Evolutionary conservation across 1,140 invertebrate species (phyloP).

Genomic region (Anadara kagoshimensis): DNA sequence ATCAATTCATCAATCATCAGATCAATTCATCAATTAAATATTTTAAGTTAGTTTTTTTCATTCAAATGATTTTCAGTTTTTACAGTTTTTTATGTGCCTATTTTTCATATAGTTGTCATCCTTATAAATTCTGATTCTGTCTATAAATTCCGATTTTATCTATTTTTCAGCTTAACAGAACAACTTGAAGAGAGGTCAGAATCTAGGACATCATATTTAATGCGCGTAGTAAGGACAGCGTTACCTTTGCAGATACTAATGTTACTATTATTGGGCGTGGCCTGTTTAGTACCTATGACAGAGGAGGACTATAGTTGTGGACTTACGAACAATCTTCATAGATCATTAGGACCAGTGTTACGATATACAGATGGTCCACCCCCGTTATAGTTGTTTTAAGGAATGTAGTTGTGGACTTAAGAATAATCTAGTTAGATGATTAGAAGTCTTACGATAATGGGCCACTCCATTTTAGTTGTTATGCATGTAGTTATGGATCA

Average conservation of each 20-base stretch:
- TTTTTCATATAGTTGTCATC: too few species aligned
- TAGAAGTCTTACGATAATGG: too few species aligned
- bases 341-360: slow-evolving; percentile 88
- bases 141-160: too few species aligned
- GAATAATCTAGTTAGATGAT: slow-evolving; percentile 8
- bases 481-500: slow-evolving; percentile 2
- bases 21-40: too few species aligned
- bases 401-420: slow-evolving; percentile 1
- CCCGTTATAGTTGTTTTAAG: slow-evolving; percentile 74
- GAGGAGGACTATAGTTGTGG: slow-evolving; percentile 91
- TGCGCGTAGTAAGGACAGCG: slow-evolving; percentile 89
- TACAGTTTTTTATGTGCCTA: too few species aligned
- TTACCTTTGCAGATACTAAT: slow-evolving; percentile 93
- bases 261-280: slow-evolving; percentile 89
- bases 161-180: slow-evolving; percentile 36
- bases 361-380: slow-evolving; percentile 92
- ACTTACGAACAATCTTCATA: slow-evolving; percentile 85
- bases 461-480: slow-evolving; percentile 16
- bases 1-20: too few species aligned
- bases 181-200: slow-evolving; percentile 26
- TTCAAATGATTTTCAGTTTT: too few species aligned
- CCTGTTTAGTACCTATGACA: slow-evolving; percentile 87
- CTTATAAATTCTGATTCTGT: too few species aligned
- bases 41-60: too few species aligned
- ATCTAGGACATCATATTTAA: slow-evolving; percentile 73